phyloP scores from a whole-genome alignment of 2,888 invertebrate genomes.

The Keiferia lycopersicella region DNA sequence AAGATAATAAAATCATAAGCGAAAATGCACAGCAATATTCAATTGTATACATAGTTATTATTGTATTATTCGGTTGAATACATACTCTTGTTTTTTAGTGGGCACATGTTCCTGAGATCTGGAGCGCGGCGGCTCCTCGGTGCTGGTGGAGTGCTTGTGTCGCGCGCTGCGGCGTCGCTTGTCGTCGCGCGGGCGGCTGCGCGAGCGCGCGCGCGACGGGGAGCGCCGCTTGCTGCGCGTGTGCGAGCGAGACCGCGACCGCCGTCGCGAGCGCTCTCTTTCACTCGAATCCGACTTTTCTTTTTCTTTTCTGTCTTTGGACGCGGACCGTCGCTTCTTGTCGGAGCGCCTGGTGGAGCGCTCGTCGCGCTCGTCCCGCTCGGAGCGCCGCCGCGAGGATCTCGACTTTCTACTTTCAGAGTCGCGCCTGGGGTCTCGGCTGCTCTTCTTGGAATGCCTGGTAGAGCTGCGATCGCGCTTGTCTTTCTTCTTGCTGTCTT shows the following conservation, averaged over 20 bases:
- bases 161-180: constrained; percentile 41
- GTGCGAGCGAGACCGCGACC: constrained; percentile 51
- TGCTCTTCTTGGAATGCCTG: constrained; percentile 54
- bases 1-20: too few relatives aligned
- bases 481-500: constrained; percentile 51
- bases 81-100: constrained; percentile 71
- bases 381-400: constrained; percentile 55
- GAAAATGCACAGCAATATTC: too few relatives aligned
- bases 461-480: constrained; percentile 48
- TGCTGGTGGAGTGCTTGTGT: constrained; percentile 47
- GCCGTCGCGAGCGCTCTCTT: constrained; percentile 44
- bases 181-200: constrained; percentile 13
- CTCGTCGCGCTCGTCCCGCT: constrained; percentile 44
- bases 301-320: constrained; percentile 54
- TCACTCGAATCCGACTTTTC: constrained; percentile 58
- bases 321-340: constrained; percentile 57
- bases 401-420: constrained; percentile 59
- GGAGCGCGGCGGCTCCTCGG: constrained; percentile 64
- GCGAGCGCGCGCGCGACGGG: constrained; percentile 35
- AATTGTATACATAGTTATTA: constrained; percentile 49
- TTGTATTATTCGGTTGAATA: constrained; percentile 28
- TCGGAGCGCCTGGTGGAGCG: constrained; percentile 47
- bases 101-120: constrained; percentile 64
- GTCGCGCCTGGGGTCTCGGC: constrained; percentile 60
- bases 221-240: constrained; percentile 34